Conservation (phyloP, 2,113 vertebrate species). For the Dicrurus megarhynchus region DNA sequence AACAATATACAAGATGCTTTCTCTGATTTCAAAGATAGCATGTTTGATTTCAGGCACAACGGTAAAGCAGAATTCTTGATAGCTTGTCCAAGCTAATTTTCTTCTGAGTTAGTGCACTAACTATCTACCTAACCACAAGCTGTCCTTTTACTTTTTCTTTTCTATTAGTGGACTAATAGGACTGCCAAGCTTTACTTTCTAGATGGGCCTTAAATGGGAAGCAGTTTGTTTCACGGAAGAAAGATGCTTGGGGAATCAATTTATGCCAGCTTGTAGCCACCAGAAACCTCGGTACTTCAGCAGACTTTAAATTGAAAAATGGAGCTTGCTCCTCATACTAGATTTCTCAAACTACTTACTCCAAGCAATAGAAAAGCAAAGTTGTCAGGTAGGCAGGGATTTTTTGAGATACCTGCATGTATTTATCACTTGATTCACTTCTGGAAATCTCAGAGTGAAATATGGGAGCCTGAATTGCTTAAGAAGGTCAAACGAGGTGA, state of each 20-base stretch:
- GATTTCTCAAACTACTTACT: background rate
- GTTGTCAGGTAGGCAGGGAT: background rate
- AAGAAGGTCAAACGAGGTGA: background rate
- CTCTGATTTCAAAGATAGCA: background rate
- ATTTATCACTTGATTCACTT: background rate
- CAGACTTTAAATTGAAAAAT: constrained; percentile 23
- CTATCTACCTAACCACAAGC: background rate
- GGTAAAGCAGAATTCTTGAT: background rate
- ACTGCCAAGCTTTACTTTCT: constrained; percentile 20
- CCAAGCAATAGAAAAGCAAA: background rate
- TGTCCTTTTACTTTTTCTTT: background rate
- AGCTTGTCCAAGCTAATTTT: background rate
- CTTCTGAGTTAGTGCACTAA: background rate
- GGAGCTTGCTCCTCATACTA: background rate
- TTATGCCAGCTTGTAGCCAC: background rate
- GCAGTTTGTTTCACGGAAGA: constrained; percentile 1
- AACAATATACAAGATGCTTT: background rate
- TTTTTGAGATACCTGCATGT: background rate
- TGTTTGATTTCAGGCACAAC: background rate
- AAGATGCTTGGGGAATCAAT: background rate
- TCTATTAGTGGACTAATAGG: background rate
- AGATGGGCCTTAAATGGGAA: constrained; percentile 25
- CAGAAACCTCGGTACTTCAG: background rate
- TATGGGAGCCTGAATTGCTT: background rate
- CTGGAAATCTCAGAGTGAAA: background rate